Conservation (phyloP, 2,797 vertebrate genomes). For the Helostoma temminkii region DNA sequence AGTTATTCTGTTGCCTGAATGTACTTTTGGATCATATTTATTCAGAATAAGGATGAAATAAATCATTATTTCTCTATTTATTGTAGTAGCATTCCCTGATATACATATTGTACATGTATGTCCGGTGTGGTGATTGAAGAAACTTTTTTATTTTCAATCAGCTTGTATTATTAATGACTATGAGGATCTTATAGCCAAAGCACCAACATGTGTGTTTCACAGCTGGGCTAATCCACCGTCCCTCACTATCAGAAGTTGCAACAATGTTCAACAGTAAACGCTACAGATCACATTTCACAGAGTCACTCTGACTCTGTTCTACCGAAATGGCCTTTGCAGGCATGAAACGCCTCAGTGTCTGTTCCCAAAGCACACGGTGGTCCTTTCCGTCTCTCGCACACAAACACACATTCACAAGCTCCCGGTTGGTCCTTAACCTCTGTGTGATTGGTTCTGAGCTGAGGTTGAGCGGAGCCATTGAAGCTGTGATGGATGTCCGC, state of each 20-base stretch:
- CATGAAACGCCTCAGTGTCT: slow-evolving; percentile 38
- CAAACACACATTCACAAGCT: slow-evolving; percentile 24
- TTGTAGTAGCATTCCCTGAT: neutral
- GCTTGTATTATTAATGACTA: neutral
- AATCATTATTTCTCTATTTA: slow-evolving; percentile 9
- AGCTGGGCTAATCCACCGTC: neutral
- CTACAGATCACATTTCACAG: slow-evolving; percentile 45
- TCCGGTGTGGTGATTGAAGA: neutral
- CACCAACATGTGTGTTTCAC: slow-evolving; percentile 7
- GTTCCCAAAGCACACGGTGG: slow-evolving; percentile 30
- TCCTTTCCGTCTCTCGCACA: slow-evolving; percentile 16
- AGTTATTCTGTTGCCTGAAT: slow-evolving; percentile 5
- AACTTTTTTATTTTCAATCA: neutral
- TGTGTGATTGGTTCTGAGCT: slow-evolving; percentile 74
- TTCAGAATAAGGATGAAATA: slow-evolving; percentile 60
- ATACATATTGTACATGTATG: too few relatives aligned
- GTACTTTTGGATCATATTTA: slow-evolving; percentile 46
- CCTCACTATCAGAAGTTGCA: slow-evolving; percentile 30
- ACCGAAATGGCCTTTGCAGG: slow-evolving; percentile 42
- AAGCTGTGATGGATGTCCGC: slow-evolving; percentile 72
- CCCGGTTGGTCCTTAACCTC: slow-evolving; percentile 68
- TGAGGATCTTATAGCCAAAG: slow-evolving; percentile 2
- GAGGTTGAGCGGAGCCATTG: slow-evolving; percentile 69
- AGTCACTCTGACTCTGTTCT: slow-evolving; percentile 17
- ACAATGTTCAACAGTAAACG: slow-evolving; percentile 55